These are phyloP conservation scores for Myrmecobius fasciatus DNA, from an alignment of 2,113 vertebrate species.

Conservation along the genomic window DNA sequence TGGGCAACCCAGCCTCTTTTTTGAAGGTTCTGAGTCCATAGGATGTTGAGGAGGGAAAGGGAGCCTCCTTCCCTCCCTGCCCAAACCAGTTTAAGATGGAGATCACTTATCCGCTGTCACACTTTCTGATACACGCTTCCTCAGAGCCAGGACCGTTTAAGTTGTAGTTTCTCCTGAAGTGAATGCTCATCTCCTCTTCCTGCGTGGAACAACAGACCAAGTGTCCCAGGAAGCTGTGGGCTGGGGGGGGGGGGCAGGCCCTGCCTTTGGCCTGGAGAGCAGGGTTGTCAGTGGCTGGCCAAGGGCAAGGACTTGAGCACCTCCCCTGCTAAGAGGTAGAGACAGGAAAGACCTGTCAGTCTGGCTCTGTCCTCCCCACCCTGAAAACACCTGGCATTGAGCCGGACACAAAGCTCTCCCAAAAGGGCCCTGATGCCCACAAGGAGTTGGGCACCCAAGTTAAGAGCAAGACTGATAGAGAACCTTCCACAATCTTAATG, in stretches of 20 bases:
- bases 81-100: not conserved
- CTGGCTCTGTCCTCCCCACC: not conserved
- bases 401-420: not conserved
- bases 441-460: not conserved
- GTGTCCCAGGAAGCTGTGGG: not conserved
- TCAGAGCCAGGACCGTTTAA: not conserved
- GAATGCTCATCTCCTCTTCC: not conserved
- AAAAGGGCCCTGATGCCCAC: not conserved
- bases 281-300: not conserved
- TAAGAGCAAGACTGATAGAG: not conserved
- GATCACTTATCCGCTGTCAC: not conserved
- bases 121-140: not conserved
- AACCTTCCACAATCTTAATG: not conserved
- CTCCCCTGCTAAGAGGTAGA: not conserved
- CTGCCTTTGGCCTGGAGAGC: not conserved
- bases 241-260: not conserved
- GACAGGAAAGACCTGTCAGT: conserved; percentile 23
- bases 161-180: not conserved
- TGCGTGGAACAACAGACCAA: too few species aligned
- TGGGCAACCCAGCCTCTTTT: not conserved
- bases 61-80: not conserved
- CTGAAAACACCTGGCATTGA: not conserved
- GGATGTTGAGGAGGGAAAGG: not conserved
- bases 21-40: not conserved
- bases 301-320: not conserved